A percentile compares a stretch with the other conserved stretches of the same genome.
Conservation (phyloP, 37 sponge, comb jelly and placozoan genomes). For the Crambe crambe region DNA sequence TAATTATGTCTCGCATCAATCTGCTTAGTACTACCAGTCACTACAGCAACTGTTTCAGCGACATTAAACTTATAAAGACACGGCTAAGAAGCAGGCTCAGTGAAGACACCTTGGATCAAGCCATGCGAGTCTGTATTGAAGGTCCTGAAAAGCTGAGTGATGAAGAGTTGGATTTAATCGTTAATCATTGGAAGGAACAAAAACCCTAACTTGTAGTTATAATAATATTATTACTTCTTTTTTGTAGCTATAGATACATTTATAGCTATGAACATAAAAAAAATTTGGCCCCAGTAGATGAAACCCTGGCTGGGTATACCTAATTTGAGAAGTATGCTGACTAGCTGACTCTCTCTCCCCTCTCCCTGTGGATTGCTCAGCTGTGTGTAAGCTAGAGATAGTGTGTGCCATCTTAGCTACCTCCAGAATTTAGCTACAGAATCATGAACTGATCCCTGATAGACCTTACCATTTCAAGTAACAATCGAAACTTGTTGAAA, state of each 20-base stretch:
- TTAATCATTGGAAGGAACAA: constrained; percentile 12
- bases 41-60: constrained; percentile 34
- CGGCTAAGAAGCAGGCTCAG: constrained; percentile 21
- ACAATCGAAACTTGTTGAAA: no score
- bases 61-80: constrained; percentile 18
- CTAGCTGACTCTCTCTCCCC: no score
- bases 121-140: constrained; percentile 25
- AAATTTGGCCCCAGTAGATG: not conserved
- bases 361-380: no score
- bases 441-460: no score
- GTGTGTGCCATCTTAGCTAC: no score
- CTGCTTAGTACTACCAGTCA: constrained; percentile 6
- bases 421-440: no score
- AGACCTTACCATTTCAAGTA: no score
- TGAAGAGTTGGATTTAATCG: not conserved
- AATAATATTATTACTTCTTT: not conserved
- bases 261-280: no score
- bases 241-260: no score
- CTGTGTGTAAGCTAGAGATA: no score
- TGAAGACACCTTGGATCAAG: constrained; percentile 18
- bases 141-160: constrained; percentile 21
- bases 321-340: no score
- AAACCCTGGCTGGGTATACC: no score
- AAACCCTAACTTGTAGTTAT: not conserved
- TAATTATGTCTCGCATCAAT: constrained; percentile 1